Percentiles rank a stretch among this genome's conserved stretches.
These are phyloP conservation scores for Erythrolamprus reginae DNA, from an alignment of 2,113 vertebrate species.

Conservation along the genomic window DNA sequence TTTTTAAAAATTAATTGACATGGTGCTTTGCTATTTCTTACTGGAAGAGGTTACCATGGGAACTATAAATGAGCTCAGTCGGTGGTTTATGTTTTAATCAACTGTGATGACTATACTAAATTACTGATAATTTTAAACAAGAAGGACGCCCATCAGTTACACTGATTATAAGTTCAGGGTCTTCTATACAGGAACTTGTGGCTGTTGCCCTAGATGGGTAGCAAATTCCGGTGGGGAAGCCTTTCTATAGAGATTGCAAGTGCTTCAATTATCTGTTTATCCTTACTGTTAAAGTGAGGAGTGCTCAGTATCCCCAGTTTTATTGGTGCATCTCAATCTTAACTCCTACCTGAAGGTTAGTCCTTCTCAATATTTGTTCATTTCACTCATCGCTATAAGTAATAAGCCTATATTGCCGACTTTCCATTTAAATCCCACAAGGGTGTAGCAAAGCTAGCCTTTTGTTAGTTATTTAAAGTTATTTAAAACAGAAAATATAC, in stretches of 20 bases:
- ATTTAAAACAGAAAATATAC: background rate
- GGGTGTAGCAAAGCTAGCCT: background rate
- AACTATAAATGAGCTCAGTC: slow-evolving; percentile 14
- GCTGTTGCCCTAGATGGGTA: background rate
- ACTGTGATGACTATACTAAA: background rate
- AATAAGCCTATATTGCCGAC: background rate
- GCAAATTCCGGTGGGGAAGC: background rate
- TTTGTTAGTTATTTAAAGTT: too few relatives aligned
- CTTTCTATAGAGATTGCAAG: too few relatives aligned
- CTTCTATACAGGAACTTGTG: background rate
- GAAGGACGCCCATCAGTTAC: background rate
- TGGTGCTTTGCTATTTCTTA: background rate
- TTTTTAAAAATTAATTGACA: slow-evolving; percentile 23
- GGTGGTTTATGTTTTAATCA: background rate
- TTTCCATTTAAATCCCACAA: background rate
- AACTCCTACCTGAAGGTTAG: background rate
- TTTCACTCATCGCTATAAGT: background rate
- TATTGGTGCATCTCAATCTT: background rate
- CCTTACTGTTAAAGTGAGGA: background rate
- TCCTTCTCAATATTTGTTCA: background rate
- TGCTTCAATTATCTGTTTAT: background rate
- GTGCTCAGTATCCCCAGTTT: background rate
- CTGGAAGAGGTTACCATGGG: slow-evolving; percentile 30
- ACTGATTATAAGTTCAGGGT: background rate
- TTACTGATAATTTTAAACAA: slow-evolving; percentile 7